Percentiles rank a stretch among this genome's conserved stretches.
Conservation (phyloP, 2,797 vertebrate species). For the Periophthalmus magnuspinnatus region DNA sequence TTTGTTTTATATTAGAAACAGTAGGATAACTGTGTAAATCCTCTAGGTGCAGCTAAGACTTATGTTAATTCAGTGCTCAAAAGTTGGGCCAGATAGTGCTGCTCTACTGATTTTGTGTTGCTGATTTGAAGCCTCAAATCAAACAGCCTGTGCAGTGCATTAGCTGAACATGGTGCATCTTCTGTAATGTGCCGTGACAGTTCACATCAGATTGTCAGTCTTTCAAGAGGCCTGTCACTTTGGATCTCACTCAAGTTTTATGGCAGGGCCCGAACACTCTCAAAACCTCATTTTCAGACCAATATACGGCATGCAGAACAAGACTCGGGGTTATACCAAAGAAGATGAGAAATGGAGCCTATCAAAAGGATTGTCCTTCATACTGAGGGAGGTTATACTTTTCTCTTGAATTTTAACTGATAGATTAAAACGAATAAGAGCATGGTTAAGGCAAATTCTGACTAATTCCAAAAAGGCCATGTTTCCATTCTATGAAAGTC, state of each 20-base stretch:
- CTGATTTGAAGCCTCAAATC: constrained; percentile 40
- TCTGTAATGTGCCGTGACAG: constrained; percentile 61
- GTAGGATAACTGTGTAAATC: no score
- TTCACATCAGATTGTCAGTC: constrained; percentile 64
- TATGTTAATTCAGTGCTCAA: no score
- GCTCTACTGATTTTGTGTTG: constrained; percentile 4
- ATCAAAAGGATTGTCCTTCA: constrained; percentile 28
- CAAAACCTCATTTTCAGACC: constrained; percentile 56
- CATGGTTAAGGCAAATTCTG: background rate
- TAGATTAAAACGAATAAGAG: background rate
- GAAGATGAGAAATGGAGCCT: constrained; percentile 21
- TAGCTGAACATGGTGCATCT: constrained; percentile 39
- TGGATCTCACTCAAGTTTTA: constrained; percentile 61
- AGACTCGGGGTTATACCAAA: constrained; percentile 43
- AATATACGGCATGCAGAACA: constrained; percentile 42
- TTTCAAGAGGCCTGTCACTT: constrained; percentile 66
- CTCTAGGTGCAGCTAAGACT: background rate
- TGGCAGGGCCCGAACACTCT: constrained; percentile 56
- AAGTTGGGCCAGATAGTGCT: background rate
- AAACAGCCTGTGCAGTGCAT: constrained; percentile 48
- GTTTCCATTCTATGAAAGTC: background rate
- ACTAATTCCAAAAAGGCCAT: background rate
- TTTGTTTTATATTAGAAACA: no score
- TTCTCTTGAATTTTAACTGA: background rate
- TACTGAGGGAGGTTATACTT: background rate